Percentiles rank a stretch among this genome's conserved stretches.
Conservation (phyloP, 2,888 invertebrate species). For the Lepidochitona cinerea region DNA sequence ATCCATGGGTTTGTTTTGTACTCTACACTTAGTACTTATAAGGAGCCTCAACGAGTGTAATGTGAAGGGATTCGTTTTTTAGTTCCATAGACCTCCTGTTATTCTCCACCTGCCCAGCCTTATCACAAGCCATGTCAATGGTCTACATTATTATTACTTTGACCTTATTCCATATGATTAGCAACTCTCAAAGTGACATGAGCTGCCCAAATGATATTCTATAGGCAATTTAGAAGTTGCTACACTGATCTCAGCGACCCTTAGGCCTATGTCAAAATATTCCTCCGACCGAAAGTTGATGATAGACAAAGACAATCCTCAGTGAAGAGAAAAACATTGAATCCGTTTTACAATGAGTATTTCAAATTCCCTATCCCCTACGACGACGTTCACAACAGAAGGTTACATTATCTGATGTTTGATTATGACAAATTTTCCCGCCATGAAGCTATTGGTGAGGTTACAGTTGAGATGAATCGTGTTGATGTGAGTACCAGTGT, state of each 20-base stretch:
- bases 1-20: too few relatives aligned
- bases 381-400: constrained; percentile 87
- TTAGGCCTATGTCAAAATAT: constrained; percentile 86
- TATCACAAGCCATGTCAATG: too few relatives aligned
- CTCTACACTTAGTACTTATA: too few relatives aligned
- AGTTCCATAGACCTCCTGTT: too few relatives aligned
- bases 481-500: constrained; percentile 84
- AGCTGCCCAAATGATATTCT: too few relatives aligned
- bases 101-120: too few relatives aligned
- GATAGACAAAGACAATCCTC: constrained; percentile 87
- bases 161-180: too few relatives aligned
- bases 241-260: constrained; percentile 92
- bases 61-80: too few relatives aligned
- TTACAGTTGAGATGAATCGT: constrained; percentile 82
- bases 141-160: too few relatives aligned
- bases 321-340: constrained; percentile 86
- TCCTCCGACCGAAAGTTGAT: constrained; percentile 87
- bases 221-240: too few relatives aligned
- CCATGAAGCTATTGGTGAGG: constrained; percentile 90
- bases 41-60: too few relatives aligned
- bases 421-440: constrained; percentile 83
- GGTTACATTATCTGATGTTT: constrained; percentile 78
- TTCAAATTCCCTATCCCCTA: constrained; percentile 94
- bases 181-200: too few relatives aligned
- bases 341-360: constrained; percentile 91